These are phyloP conservation scores for Xestoiulus laeticollis DNA, from an alignment of 2,888 invertebrate genomes.

Conservation along the genomic window DNA sequence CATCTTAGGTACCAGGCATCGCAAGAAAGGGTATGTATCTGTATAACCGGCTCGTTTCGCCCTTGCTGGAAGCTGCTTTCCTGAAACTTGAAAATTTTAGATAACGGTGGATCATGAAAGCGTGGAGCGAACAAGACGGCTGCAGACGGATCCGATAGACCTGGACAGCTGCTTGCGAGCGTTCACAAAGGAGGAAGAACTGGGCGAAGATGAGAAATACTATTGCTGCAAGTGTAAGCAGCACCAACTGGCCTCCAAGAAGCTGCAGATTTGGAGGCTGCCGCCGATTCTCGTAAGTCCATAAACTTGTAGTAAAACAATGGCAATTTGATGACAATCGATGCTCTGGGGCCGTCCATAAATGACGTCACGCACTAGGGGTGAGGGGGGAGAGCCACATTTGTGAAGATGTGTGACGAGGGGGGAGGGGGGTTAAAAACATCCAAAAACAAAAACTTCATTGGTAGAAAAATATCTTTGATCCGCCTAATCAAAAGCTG, in stretches of 20 bases:
- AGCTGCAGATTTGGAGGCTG: constrained; percentile 88
- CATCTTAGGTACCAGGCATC: constrained; percentile 87
- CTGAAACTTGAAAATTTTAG: constrained; percentile 63
- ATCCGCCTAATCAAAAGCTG: too few relatives aligned
- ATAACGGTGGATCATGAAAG: constrained; percentile 80
- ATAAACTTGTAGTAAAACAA: too few relatives aligned
- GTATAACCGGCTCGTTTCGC: constrained; percentile 23
- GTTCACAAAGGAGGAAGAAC: constrained; percentile 85
- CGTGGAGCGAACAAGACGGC: constrained; percentile 74
- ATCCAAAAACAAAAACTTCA: too few relatives aligned
- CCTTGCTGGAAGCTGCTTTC: not conserved
- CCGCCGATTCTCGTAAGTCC: constrained; percentile 81
- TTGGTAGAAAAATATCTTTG: too few relatives aligned
- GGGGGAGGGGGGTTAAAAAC: too few relatives aligned
- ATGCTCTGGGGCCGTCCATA: too few relatives aligned
- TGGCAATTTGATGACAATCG: too few relatives aligned
- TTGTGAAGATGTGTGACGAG: too few relatives aligned
- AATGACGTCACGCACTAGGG: too few relatives aligned
- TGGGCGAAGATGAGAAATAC: constrained; percentile 81
- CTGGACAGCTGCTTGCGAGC: constrained; percentile 84
- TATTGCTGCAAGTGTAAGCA: constrained; percentile 85
- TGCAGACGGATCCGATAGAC: constrained; percentile 83
- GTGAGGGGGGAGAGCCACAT: too few relatives aligned
- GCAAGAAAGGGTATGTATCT: constrained; percentile 72
- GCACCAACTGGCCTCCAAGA: constrained; percentile 86